Base-by-base conservation (phyloP, 2,797 vertebrate genomes). In the Amazona ochrocephala region DNA sequence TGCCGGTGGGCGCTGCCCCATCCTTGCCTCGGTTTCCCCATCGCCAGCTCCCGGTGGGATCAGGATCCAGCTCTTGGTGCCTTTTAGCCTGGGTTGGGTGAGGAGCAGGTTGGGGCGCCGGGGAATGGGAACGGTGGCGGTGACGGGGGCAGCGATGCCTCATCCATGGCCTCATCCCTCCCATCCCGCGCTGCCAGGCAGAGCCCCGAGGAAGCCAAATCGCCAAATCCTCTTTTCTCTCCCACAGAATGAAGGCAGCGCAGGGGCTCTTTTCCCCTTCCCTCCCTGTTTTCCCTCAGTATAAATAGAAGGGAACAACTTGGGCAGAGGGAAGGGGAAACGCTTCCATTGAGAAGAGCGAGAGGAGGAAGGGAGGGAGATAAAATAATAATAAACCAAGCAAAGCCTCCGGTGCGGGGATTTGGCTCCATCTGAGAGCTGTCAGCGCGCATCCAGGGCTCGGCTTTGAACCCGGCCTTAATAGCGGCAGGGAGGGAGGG, bases 361-460 rank as follows among this genome's bases (percentile, higher is more conserved):
- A 87, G 92, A 74, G 74, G 90, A 70, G 90, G 84, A 83, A 84
- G 85, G 82, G 80, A 77, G 79, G 56, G 68, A 79, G 90, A 93
- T 88, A 94, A 96, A 87, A 93, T 81, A 77, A 79, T 89, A 89
- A 83, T 37, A 79, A 58, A 34, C 18, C 5, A 34, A 48, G 64
- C 65, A 84, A 70, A 85, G 76, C 58, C 95, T 90, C 76, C 34
- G 91, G 93, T 77, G 64, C 56, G 70, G 93, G 62, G 97, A 97
- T 97, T 98, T 95, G 97, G 97, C 96, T 97, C 97, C 97, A 97
- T 97, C 97, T 97, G 98, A 98, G 96, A 97, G 97, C 97, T 97
- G 97, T 97, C 97, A 82, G 96, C 93, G 95, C 81, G 75, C 97
- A 97, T 97, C 92, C 97, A 95, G 96, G 96, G 96, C 97, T 97